A percentile compares a stretch with the other conserved stretches of the same genome.
phyloP scores from a whole-genome alignment of 2,888 invertebrate genomes.

The Drosophila borealis region DNA sequence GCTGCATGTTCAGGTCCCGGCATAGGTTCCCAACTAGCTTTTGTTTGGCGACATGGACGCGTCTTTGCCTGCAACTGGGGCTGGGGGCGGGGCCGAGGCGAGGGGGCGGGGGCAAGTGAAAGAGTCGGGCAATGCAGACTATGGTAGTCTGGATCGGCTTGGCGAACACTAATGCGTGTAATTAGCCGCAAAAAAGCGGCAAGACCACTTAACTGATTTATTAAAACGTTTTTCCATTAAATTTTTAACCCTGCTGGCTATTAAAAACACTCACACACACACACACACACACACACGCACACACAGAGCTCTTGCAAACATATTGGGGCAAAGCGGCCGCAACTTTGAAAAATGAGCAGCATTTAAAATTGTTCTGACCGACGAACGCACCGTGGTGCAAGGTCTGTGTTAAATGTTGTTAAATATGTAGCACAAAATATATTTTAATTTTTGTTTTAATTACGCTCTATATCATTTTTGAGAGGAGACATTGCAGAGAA shows the following conservation, averaged over 20 bases:
- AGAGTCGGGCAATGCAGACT: background rate
- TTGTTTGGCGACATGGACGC: conserved; percentile 59
- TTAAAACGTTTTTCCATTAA: conserved; percentile 81
- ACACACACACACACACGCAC: conserved; percentile 39
- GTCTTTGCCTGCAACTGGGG: background rate
- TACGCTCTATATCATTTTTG: no score
- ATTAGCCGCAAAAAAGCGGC: conserved; percentile 81
- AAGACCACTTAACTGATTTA: conserved; percentile 81
- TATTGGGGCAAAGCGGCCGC: conserved; percentile 63
- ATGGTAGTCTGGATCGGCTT: conserved; percentile 35
- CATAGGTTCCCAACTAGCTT: conserved; percentile 6
- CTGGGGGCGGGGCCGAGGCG: background rate
- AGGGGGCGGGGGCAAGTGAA: background rate
- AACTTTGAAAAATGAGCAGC: conserved; percentile 75
- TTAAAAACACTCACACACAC: conserved; percentile 66
- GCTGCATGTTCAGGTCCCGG: conserved; percentile 57
- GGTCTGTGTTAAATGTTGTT: background rate
- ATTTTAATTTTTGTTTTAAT: background rate
- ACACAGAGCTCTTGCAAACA: conserved; percentile 31
- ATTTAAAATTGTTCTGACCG: conserved; percentile 70
- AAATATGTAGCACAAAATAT: background rate
- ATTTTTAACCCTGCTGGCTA: conserved; percentile 80
- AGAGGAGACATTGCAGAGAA: no score
- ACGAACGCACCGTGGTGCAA: conserved; percentile 51
- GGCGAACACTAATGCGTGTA: conserved; percentile 80